Evolutionary conservation across 2,113 vertebrate genomes (phyloP).

Genomic region (Corythoichthys intestinalis): DNA sequence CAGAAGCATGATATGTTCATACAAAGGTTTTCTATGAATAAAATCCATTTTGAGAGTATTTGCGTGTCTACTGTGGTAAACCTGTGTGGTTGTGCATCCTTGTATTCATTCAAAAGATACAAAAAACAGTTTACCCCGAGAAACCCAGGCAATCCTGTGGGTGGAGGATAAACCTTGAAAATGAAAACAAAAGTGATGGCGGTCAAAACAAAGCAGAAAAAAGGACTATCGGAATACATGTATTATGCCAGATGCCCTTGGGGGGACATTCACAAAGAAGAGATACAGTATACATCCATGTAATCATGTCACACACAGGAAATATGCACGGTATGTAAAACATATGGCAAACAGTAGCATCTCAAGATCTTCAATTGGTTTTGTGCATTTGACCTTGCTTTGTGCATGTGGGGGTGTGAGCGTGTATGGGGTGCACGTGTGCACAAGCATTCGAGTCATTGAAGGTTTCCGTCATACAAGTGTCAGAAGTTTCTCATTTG

Average conservation of each 20-base stretch:
- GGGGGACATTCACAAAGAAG: slow-evolving; percentile 36
- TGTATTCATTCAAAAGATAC: not conserved
- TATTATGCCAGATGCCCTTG: slow-evolving; percentile 21
- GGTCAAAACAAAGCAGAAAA: slow-evolving; percentile 12
- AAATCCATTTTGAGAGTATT: not conserved
- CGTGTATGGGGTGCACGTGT: slow-evolving; percentile 17
- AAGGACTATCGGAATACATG: slow-evolving; percentile 35
- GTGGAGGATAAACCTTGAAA: slow-evolving; percentile 17
- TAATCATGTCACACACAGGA: slow-evolving; percentile 37
- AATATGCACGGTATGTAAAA: not conserved
- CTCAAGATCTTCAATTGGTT: slow-evolving; percentile 36
- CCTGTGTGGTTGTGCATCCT: slow-evolving; percentile 7
- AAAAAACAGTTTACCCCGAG: slow-evolving; percentile 6
- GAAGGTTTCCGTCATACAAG: slow-evolving; percentile 30
- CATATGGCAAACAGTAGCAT: slow-evolving; percentile 19
- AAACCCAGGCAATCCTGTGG: not conserved
- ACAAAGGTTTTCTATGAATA: not conserved
- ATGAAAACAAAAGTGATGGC: slow-evolving; percentile 11
- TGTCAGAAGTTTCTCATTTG: slow-evolving; percentile 43
- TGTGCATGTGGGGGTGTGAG: slow-evolving; percentile 7
- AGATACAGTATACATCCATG: slow-evolving; percentile 20
- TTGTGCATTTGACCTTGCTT: slow-evolving; percentile 39
- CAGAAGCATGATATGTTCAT: not conserved
- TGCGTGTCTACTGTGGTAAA: not conserved
- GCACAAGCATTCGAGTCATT: slow-evolving; percentile 36